Evolutionary conservation across 2,888 invertebrate genomes (phyloP).

Genomic region (Pasiphila rectangulata): DNA sequence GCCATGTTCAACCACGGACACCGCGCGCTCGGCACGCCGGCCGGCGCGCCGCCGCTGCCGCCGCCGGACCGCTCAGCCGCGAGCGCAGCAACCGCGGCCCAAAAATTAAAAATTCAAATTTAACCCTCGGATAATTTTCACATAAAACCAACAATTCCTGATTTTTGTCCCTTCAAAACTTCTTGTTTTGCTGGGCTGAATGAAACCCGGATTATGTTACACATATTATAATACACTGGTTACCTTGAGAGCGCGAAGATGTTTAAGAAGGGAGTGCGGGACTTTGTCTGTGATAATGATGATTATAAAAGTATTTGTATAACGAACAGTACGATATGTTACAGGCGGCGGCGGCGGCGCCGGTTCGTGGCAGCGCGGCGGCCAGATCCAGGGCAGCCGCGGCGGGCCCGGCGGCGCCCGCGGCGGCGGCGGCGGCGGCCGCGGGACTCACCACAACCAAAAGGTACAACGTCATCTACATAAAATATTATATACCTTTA

Average conservation of each 20-base stretch:
- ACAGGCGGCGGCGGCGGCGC: constrained; percentile 51
- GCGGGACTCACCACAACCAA: constrained; percentile 13
- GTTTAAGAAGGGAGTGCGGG: no score
- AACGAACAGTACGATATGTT: constrained; percentile 50
- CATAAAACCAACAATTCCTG: no score
- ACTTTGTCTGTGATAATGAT: neutral
- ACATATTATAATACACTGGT: no score
- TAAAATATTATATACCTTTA: no score
- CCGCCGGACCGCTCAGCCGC: constrained; percentile 33
- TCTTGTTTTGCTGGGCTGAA: no score
- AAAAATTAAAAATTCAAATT: no score
- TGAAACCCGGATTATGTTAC: no score
- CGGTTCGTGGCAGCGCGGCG: constrained; percentile 65
- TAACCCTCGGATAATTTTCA: no score
- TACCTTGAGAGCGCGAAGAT: no score
- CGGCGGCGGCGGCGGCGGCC: constrained; percentile 42
- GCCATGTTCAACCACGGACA: constrained; percentile 30
- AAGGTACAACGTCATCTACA: no score
- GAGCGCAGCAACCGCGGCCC: constrained; percentile 29
- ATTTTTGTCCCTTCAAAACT: no score
- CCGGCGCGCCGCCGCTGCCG: constrained; percentile 31
- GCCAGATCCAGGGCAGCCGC: constrained; percentile 27
- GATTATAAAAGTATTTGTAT: neutral
- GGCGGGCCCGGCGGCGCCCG: constrained; percentile 41
- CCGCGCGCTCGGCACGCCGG: constrained; percentile 36